Evolutionary conservation across 1,140 invertebrate species (phyloP), one percentile per base, ranked within the genome.

Genomic region (Antheraea pernyi): DNA sequence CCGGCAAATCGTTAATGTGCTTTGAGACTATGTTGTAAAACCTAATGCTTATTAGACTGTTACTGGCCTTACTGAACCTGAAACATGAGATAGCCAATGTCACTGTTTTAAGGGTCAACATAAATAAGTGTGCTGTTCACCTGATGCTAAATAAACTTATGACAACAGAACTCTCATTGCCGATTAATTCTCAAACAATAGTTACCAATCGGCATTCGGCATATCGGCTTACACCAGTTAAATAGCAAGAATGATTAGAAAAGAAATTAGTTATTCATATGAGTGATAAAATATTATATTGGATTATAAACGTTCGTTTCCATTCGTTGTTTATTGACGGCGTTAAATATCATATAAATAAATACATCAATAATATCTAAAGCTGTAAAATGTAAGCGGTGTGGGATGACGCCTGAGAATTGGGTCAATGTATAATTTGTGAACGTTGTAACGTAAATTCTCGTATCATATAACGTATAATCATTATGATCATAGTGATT

Each of bases 321-420:
- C 46, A 53, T 13, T 8, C 7, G 11, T 42, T 3, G 2, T 53
- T 53, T 53, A 53, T 53, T 53, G 46, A 53, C 13, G 46, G 46
- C 46, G 0, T 53, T 53, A 65, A 19, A 46, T 11, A 48, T 65
- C 64, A 19, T 48, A 53, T 5, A n/a, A 36, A 39, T 46, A 63
- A 39, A 16, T 65, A 65, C 19, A n/a, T n/a, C n/a, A 59, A 67
- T 72, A 72, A 69, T 65, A 42, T 10, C 39, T 42, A 42, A 72
- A 36, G 22, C 53, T 63, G 63, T 67, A 69, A 67, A 72, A 72
- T 72, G 71, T 66, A 53, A 59, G 46, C 65, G 7, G 63, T 63
- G 70, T 73, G 71, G 71, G 71, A 73, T 73, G 71, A 63, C 46
- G 62, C 71, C 30, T 73, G 71, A 67, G 71, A 73, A 73, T 68